These are phyloP conservation scores for Pomatostomus ruficeps DNA, from an alignment of 2,113 vertebrate species.

Conservation along the genomic window DNA sequence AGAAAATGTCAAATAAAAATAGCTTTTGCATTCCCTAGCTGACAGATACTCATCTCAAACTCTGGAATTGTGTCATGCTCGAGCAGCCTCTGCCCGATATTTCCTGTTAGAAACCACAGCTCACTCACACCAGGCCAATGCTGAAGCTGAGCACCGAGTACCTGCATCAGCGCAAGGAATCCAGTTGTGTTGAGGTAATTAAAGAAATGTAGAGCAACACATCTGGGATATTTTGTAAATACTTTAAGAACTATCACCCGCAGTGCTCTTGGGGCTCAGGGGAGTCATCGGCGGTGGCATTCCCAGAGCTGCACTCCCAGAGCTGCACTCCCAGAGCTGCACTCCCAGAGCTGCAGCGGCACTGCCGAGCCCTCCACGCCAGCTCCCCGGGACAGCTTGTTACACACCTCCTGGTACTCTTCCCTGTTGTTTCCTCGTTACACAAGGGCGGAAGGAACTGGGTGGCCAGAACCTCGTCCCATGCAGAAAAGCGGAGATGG, in stretches of 20 bases:
- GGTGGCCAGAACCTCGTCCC: not conserved
- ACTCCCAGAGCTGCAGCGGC: too few relatives aligned
- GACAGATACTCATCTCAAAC: not conserved
- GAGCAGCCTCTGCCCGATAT: not conserved
- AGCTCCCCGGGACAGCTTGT: not conserved
- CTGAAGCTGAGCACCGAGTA: not conserved
- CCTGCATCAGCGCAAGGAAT: not conserved
- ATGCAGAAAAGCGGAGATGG: accelerated
- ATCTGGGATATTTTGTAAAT: not conserved
- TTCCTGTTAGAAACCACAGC: not conserved
- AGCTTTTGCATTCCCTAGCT: not conserved
- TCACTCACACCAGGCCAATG: not conserved
- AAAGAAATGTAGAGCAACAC: not conserved
- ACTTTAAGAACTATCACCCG: not conserved
- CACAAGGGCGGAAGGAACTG: accelerated
- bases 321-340: too few relatives aligned
- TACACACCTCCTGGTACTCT: accelerated
- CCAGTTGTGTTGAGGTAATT: not conserved
- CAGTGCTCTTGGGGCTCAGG: too few relatives aligned
- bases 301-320: not conserved
- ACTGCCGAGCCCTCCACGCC: not conserved
- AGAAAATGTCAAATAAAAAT: not conserved
- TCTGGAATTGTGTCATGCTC: not conserved
- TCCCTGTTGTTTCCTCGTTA: accelerated
- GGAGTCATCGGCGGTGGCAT: not conserved